Evolutionary conservation across 2,888 invertebrate species (phyloP).

Genomic region (Hypena proboscidalis): DNA sequence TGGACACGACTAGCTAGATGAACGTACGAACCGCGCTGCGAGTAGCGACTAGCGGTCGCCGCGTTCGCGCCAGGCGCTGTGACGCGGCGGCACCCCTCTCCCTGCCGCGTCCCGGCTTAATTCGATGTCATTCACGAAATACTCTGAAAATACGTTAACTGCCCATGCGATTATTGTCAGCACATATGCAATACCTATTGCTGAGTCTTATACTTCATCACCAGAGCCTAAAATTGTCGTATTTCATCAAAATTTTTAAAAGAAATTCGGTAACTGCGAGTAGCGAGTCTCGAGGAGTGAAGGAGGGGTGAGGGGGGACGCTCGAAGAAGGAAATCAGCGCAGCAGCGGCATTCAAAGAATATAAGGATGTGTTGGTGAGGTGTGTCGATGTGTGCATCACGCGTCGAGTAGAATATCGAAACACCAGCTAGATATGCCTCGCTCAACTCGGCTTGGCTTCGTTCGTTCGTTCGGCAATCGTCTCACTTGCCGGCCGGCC

Average conservation of each 20-base stretch:
- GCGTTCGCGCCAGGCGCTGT: constrained; percentile 55
- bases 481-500: constrained; percentile 63
- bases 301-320: constrained; percentile 59
- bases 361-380: constrained; percentile 63
- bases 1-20: constrained; percentile 73
- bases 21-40: constrained; percentile 45
- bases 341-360: constrained; percentile 67
- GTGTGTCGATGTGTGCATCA: constrained; percentile 58
- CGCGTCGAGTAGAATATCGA: constrained; percentile 50
- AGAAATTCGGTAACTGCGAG: constrained; percentile 32
- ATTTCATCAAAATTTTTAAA: constrained; percentile 27
- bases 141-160: constrained; percentile 71
- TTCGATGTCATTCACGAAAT: constrained; percentile 76
- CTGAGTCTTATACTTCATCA: constrained; percentile 11
- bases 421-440: constrained; percentile 37
- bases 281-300: constrained; percentile 61
- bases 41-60: constrained; percentile 56
- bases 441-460: constrained; percentile 20
- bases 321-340: constrained; percentile 76
- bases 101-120: constrained; percentile 56
- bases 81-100: constrained; percentile 51
- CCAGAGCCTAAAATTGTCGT: constrained; percentile 11
- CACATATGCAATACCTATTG: constrained; percentile 22
- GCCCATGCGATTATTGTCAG: constrained; percentile 38
- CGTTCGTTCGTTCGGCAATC: constrained; percentile 60